Conservation (phyloP, 2,888 invertebrate species). For the Temnothorax ravouxi region DNA sequence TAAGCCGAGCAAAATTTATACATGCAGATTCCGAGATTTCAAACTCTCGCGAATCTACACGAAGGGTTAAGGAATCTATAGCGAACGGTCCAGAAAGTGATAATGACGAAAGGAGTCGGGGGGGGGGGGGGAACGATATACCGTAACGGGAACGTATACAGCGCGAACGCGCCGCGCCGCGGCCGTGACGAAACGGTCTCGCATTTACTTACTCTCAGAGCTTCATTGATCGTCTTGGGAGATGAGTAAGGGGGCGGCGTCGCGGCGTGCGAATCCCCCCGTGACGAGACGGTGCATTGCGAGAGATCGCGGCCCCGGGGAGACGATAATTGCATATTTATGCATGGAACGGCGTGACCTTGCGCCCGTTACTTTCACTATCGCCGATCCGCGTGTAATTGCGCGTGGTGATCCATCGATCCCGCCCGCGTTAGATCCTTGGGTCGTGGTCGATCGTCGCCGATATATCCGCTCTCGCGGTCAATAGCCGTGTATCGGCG, state of each 20-base stretch:
- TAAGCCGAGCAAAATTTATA: background rate
- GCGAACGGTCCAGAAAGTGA: background rate
- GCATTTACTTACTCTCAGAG: slow-evolving; percentile 19
- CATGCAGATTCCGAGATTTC: background rate
- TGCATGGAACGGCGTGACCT: slow-evolving; percentile 63
- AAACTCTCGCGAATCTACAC: background rate
- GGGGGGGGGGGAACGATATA: background rate
- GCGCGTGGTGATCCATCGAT: slow-evolving; percentile 12
- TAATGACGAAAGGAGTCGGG: background rate
- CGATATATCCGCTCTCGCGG: background rate
- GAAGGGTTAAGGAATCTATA: background rate
- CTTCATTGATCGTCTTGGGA: slow-evolving; percentile 45
- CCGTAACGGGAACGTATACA: slow-evolving; percentile 33
- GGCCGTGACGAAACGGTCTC: slow-evolving; percentile 34
- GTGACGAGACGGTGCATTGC: slow-evolving; percentile 27
- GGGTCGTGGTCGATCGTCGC: background rate
- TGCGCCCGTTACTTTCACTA: slow-evolving; percentile 58
- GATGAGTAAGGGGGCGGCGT: slow-evolving; percentile 36
- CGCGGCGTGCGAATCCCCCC: slow-evolving; percentile 23
- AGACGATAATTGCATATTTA: slow-evolving; percentile 71
- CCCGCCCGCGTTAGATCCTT: background rate
- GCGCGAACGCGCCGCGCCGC: background rate
- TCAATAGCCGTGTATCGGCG: background rate
- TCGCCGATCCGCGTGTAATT: slow-evolving; percentile 30
- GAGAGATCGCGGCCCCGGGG: slow-evolving; percentile 63